Percentiles rank a stretch among this genome's conserved stretches.
These are phyloP conservation scores for Microctonus hyperodae DNA, from an alignment of 2,888 invertebrate genomes.

Conservation along the genomic window DNA sequence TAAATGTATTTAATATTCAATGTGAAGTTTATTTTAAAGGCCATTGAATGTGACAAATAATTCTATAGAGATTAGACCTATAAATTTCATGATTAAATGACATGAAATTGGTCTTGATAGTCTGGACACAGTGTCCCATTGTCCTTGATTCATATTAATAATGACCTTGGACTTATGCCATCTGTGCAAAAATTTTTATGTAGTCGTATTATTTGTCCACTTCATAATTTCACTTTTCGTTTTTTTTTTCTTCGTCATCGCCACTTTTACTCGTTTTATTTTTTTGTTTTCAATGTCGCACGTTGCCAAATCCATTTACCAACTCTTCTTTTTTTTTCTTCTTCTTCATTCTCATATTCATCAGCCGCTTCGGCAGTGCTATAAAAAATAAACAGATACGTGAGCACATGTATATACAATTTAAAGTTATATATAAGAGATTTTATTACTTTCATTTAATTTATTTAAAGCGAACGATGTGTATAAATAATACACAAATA, in stretches of 20 bases:
- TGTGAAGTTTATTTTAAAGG: background rate
- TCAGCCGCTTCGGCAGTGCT: background rate
- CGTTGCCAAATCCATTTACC: background rate
- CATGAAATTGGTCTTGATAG: constrained; percentile 30
- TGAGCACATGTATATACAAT: no score
- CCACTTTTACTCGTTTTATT: background rate
- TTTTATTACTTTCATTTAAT: background rate
- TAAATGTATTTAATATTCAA: background rate
- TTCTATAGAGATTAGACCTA: background rate
- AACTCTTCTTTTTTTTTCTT: background rate
- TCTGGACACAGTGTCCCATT: constrained; percentile 29
- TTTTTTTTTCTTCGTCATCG: background rate
- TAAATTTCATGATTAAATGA: constrained; percentile 37
- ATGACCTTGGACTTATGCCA: constrained; percentile 33
- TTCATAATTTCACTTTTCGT: background rate
- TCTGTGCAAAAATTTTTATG: constrained; percentile 23
- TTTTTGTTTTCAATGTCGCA: background rate
- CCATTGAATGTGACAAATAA: background rate
- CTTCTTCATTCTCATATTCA: background rate
- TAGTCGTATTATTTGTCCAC: background rate
- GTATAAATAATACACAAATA: background rate
- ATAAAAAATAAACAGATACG: background rate
- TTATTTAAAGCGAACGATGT: background rate
- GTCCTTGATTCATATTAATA: constrained; percentile 38
- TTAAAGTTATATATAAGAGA: background rate